Evolutionary conservation across 2,113 vertebrate genomes (phyloP).

Genomic region (Lophochroa leadbeateri): DNA sequence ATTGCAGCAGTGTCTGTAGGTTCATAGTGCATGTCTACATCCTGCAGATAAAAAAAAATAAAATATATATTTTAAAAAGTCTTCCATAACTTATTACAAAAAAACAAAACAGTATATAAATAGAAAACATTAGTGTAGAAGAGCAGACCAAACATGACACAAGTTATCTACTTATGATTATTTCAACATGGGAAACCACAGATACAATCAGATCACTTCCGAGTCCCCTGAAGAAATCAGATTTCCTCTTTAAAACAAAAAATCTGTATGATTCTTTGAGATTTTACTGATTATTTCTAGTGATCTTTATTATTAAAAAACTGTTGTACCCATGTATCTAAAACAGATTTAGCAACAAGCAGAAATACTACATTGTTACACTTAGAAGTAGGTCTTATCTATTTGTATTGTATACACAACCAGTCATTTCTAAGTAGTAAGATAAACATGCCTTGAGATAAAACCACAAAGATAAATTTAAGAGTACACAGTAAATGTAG

Average conservation of each 20-base stretch:
- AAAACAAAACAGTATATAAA: neutral
- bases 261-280: neutral
- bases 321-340: neutral
- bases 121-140: neutral
- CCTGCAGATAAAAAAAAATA: conserved; percentile 72
- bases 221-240: neutral
- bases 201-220: neutral
- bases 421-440: neutral
- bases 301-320: neutral
- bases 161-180: neutral
- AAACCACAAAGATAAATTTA: neutral
- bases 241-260: neutral
- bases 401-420: neutral
- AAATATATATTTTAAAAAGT: neutral
- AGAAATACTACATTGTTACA: neutral
- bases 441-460: neutral
- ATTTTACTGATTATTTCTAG: neutral
- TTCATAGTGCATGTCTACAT: conserved; percentile 95
- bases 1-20: conserved; percentile 91
- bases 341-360: neutral
- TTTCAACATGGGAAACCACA: neutral
- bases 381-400: neutral
- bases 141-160: neutral
- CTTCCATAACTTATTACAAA: neutral
- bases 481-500: neutral